Base-by-base conservation (phyloP, 2,888 invertebrate species). In the Drosophila subquinaria region DNA sequence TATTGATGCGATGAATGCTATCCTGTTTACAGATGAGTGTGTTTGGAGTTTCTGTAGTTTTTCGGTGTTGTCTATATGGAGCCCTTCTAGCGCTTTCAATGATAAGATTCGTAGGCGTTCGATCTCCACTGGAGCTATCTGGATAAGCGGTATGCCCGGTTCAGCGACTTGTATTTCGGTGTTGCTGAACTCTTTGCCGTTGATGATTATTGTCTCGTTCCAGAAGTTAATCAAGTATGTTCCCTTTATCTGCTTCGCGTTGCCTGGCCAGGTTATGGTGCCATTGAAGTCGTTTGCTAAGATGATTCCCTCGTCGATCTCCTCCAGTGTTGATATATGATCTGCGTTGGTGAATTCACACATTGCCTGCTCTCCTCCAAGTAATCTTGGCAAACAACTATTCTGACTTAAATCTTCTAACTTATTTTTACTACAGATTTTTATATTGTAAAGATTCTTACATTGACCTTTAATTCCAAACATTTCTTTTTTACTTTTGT, bases 141-240 rank as follows among this genome's bases (percentile, higher is more conserved):
- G 36, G 13, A 51, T 36, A 6, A 51, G 51, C 9, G 50, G 50
- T 11, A 33, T 4, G 11, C 43, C 11, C 10, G 15, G 11, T 50
- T 50, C 50, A 11, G 33, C 4, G 10, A 15, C 30, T 33, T 30
- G 33, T 36, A 36, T 51, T 36, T 52, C 38, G 1, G 36, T 52
- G 38, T 52, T 52, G 27, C 23, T 52, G 38, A 40, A 27, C 23
- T 52, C 52, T 40, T 52, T 40, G 23, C 23, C 23, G 38, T 52
- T 38, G 17, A 52, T 52, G 13, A 40, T 52, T 6, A 52, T 38
- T 20, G 38, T 38, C 38, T 52, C 38, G 36, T 52, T 52, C 38
- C 38, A 52, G 27, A 52, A 52, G 27, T 23, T 23, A 4, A 52
- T 23, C 23, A 40, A 1, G 52, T 52, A 51, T 1, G 20, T 36